Evolutionary conservation across 1,140 invertebrate species (phyloP), one percentile per base, ranked within the genome.

Genomic region (Acyrthosiphon pisum): DNA sequence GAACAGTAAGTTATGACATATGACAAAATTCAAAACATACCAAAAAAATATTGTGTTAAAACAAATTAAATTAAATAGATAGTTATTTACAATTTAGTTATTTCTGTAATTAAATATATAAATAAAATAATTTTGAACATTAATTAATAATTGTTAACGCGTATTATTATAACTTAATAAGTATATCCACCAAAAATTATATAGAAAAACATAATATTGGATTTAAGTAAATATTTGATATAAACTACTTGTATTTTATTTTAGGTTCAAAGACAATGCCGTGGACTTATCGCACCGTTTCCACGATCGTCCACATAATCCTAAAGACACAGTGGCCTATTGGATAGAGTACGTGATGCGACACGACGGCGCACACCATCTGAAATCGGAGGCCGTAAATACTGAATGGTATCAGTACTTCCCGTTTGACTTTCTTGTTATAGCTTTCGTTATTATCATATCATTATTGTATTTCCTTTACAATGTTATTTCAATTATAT

Each of bases 271-370:
- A 86, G 26, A 86, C 53, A 93, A 93, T n/a, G 91, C 91, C 2
- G 11, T 86, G 37, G 20, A 37, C 2, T 44, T 93, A n/a, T 93
- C 91, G 2, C 37, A 26, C 26, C 44, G 48, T 41, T 94, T 90
- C 60, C 94, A 90, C 44, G 94, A 94, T 41, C 90, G 94, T 48
- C 95, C 96, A 0, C 94, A 96, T 93, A 94, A 95, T 20, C 95
- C 96, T 1, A 93, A 96, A 76, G 96, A 96, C 8, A 96, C 95
- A 0, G 96, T 96, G 0, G 94, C 96, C 37, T 96, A 96, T 95
- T 97, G 96, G 96, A 95, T 96, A 0, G 96, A 96, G 94, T 96
- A 96, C 94, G 94, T 94, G 11, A 76, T 96, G 22, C 94, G 95
- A 87, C 94, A 96, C 94, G 94, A 95, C 56, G 95, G 95, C 60